Conservation (phyloP, 2,113 vertebrate genomes). For the Triplophysa rosa region DNA sequence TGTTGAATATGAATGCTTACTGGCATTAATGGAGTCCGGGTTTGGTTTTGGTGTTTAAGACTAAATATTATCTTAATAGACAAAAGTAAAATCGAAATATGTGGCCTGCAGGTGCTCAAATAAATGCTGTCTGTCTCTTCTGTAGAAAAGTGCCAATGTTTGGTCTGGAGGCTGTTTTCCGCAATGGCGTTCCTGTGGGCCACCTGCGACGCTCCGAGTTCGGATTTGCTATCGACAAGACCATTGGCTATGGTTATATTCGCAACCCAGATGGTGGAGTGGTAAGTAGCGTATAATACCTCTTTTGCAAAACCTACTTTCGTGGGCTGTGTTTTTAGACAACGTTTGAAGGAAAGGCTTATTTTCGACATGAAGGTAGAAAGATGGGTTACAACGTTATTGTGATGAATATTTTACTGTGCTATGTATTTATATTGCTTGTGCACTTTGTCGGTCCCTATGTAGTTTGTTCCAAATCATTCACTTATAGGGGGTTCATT, state of each 20-base stretch:
- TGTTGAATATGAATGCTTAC: neutral
- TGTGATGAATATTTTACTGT: too few relatives aligned
- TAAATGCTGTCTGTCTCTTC: constrained; percentile 7
- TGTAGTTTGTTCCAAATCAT: too few relatives aligned
- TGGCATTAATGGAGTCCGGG: neutral
- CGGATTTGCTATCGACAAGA: constrained; percentile 85
- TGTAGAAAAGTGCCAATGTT: constrained; percentile 91
- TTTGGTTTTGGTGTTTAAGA: neutral
- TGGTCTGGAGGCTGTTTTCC: constrained; percentile 90
- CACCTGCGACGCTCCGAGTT: constrained; percentile 88
- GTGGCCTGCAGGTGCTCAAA: neutral
- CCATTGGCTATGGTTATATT: constrained; percentile 90
- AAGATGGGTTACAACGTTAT: neutral
- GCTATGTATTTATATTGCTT: too few relatives aligned
- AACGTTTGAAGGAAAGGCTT: neutral
- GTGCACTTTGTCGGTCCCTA: too few relatives aligned
- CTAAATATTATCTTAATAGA: neutral
- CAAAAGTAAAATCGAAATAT: neutral
- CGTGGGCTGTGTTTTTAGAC: neutral
- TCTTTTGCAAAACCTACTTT: neutral
- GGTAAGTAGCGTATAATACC: constrained; percentile 70
- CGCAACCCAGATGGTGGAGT: constrained; percentile 79
- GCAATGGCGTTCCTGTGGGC: constrained; percentile 82
- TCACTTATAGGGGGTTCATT: too few relatives aligned
- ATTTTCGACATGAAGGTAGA: neutral